Percentiles rank a stretch among this genome's conserved stretches.
Evolutionary conservation across 2,888 invertebrate species (phyloP).

Genomic region (Drosophila paucipuncta): DNA sequence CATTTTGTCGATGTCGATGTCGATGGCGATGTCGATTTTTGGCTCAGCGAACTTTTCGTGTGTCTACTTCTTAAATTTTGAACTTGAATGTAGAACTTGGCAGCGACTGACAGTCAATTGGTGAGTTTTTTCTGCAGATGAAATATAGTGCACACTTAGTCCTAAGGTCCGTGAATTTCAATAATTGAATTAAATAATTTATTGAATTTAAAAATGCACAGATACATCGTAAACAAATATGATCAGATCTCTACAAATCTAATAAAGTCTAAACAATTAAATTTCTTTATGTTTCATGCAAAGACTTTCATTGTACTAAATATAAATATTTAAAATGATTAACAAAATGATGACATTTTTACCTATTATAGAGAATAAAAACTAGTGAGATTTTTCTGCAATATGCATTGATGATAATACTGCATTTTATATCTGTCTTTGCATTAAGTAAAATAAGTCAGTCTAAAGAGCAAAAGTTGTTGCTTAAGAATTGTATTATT

Average conservation of each 20-base stretch:
- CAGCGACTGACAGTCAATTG: slow-evolving; percentile 15
- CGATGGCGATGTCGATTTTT: slow-evolving; percentile 3
- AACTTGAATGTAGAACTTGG: slow-evolving; percentile 5
- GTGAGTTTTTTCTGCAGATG: slow-evolving; percentile 27
- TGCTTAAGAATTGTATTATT: background rate
- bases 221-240: background rate
- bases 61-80: slow-evolving; percentile 5
- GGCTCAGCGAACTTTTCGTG: slow-evolving; percentile 25
- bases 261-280: background rate
- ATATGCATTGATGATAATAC: background rate
- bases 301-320: background rate
- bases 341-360: background rate
- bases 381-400: background rate
- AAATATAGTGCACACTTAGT: background rate
- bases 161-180: background rate
- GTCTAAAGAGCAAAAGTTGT: background rate
- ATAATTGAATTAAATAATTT: background rate
- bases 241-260: background rate
- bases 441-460: background rate
- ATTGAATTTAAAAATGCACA: background rate
- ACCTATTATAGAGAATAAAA: background rate
- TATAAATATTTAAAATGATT: background rate
- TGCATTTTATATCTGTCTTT: background rate
- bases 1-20: slow-evolving; percentile 3
- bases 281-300: background rate